Percentiles rank a stretch among this genome's conserved stretches.
These are phyloP conservation scores for Bergia puertoricense DNA, from an alignment of 92 coral and sea anemone genomes.

Conservation along the genomic window DNA sequence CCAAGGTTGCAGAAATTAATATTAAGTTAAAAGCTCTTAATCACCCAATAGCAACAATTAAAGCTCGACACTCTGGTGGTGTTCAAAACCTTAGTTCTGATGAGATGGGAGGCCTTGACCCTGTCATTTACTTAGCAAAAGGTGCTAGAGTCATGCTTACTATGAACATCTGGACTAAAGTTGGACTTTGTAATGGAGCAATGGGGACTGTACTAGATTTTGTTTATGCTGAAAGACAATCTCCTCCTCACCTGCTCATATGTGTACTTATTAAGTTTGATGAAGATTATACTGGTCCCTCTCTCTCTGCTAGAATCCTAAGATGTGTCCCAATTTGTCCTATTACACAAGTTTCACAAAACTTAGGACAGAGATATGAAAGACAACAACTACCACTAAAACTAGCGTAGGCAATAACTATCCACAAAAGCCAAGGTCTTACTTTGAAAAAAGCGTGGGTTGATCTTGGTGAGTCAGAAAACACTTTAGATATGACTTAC, in stretches of 20 bases:
- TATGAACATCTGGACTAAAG: conserved; percentile 46
- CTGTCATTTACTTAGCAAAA: neutral
- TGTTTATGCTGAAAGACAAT: conserved; percentile 47
- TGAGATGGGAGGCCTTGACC: conserved; percentile 54
- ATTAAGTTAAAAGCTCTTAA: conserved; percentile 41
- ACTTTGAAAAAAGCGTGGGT: neutral
- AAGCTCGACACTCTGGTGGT: conserved; percentile 54
- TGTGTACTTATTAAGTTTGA: conserved; percentile 56
- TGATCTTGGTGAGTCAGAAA: neutral
- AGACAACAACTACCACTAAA: neutral
- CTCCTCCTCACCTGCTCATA: conserved; percentile 49
- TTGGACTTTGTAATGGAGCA: conserved; percentile 55
- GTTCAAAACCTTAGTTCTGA: conserved; percentile 47
- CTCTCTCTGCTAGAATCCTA: conserved; percentile 42
- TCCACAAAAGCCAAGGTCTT: neutral
- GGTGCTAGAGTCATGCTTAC: neutral
- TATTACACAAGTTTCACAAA: conserved; percentile 58
- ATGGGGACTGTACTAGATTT: conserved; percentile 47
- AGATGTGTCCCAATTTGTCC: conserved; percentile 70
- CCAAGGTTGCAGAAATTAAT: conserved; percentile 46
- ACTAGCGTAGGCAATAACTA: neutral
- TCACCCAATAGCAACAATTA: conserved; percentile 47
- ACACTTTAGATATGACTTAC: too few species aligned
- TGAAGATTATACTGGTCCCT: conserved; percentile 48
- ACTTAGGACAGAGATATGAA: conserved; percentile 46